Conservation (phyloP, 2,888 invertebrate genomes). For the Polydrusus cervinus region DNA sequence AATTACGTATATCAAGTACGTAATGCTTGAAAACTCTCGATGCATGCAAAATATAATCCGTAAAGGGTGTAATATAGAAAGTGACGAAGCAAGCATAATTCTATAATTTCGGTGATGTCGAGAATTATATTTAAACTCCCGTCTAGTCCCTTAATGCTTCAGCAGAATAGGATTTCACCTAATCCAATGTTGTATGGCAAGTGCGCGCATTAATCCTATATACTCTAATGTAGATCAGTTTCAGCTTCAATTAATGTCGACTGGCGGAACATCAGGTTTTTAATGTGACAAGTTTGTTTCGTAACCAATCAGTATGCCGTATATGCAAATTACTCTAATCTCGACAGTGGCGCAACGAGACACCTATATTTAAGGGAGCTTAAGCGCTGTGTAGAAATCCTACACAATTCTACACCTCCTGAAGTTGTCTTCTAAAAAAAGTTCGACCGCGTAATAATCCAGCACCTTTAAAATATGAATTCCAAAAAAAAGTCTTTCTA, state of each 20-base stretch:
- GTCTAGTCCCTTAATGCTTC: conserved; percentile 7
- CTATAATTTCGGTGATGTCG: conserved; percentile 22
- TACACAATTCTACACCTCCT: too few relatives aligned
- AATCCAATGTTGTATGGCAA: conserved; percentile 29
- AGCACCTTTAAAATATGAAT: too few relatives aligned
- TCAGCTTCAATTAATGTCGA: conserved; percentile 33
- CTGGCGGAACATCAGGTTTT: conserved; percentile 12
- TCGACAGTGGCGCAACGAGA: not conserved
- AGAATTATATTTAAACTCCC: conserved; percentile 31
- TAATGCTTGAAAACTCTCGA: conserved; percentile 11
- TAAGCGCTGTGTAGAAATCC: too few relatives aligned
- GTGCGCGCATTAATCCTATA: conserved; percentile 32
- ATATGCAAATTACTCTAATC: conserved; percentile 18
- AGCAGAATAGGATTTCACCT: conserved; percentile 9
- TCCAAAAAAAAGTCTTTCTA: too few relatives aligned
- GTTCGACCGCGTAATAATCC: too few relatives aligned
- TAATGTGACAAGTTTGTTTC: conserved; percentile 23
- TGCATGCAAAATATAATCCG: conserved; percentile 14
- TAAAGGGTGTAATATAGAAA: conserved; percentile 26
- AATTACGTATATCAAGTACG: conserved; percentile 9
- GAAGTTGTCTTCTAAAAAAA: too few relatives aligned
- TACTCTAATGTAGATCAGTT: conserved; percentile 33
- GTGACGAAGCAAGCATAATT: conserved; percentile 27
- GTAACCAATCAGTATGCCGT: not conserved
- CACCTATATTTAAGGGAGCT: too few relatives aligned